Conservation (phyloP, 1,140 invertebrate species). For the Tetraneura akinire region DNA sequence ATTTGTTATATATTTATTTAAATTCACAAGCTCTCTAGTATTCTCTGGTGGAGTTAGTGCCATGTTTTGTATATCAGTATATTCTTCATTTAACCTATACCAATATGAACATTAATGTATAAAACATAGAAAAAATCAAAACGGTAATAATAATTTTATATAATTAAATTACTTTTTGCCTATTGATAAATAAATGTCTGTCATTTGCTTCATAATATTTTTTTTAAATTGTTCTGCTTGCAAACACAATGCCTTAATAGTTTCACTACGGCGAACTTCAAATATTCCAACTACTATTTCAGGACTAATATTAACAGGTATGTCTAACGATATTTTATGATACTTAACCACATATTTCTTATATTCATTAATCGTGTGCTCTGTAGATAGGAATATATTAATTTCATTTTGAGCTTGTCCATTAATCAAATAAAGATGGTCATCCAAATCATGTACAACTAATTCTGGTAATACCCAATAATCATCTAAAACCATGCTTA, state of each 20-base stretch:
- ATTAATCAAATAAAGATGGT: constrained; percentile 78
- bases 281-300: constrained; percentile 80
- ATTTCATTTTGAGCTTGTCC: constrained; percentile 70
- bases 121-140: not conserved
- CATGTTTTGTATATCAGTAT: constrained; percentile 77
- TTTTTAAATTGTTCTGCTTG: constrained; percentile 71
- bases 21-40: constrained; percentile 81
- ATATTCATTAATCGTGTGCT: constrained; percentile 70
- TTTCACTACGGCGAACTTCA: constrained; percentile 77
- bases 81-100: constrained; percentile 78
- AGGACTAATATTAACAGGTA: constrained; percentile 68
- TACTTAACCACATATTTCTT: constrained; percentile 68
- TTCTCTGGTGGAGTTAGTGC: constrained; percentile 77
- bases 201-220: constrained; percentile 73
- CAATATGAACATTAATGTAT: constrained; percentile 55
- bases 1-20: constrained; percentile 76
- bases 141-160: not conserved
- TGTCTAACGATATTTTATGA: constrained; percentile 66
- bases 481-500: constrained; percentile 68
- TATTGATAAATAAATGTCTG: constrained; percentile 75
- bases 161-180: constrained; percentile 72
- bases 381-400: constrained; percentile 68
- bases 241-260: constrained; percentile 73
- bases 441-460: constrained; percentile 76
- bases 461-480: constrained; percentile 72